Percentiles rank a stretch among this genome's conserved stretches.
These are phyloP conservation scores for Bombus confusus DNA, from an alignment of 1,140 invertebrate species.

Conservation along the genomic window DNA sequence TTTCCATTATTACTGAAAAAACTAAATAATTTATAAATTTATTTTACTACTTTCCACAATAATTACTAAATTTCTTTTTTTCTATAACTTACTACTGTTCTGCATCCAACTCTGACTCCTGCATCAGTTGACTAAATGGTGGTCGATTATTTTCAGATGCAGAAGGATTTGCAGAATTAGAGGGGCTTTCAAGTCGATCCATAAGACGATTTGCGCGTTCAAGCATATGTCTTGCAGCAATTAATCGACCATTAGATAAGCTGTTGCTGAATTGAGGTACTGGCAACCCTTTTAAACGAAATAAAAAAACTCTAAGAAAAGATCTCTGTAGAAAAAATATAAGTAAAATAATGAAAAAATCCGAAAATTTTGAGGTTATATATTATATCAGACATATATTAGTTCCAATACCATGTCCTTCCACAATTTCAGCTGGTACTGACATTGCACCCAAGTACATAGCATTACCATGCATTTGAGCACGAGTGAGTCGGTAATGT, in stretches of 20 bases:
- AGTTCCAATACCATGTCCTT: conserved; percentile 79
- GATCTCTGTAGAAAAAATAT: not conserved
- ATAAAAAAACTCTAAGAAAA: not conserved
- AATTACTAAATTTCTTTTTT: not conserved
- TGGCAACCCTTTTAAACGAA: conserved; percentile 68
- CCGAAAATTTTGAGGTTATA: not conserved
- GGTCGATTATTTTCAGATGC: conserved; percentile 62
- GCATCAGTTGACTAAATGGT: conserved; percentile 54
- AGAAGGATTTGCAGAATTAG: conserved; percentile 54
- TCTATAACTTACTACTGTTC: conserved; percentile 63
- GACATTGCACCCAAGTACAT: conserved; percentile 87
- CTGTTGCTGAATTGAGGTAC: conserved; percentile 77
- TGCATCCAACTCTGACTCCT: conserved; percentile 64
- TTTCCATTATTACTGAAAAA: conserved; percentile 46
- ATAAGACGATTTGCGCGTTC: conserved; percentile 75
- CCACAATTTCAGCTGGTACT: conserved; percentile 84
- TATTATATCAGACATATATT: not conserved
- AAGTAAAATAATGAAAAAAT: not conserved
- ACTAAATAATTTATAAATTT: conserved; percentile 7
- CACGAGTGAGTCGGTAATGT: conserved; percentile 72
- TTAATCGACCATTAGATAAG: conserved; percentile 79
- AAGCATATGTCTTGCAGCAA: conserved; percentile 80
- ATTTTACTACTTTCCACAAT: not conserved
- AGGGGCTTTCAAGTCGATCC: conserved; percentile 80
- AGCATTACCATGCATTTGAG: conserved; percentile 81